These are phyloP conservation scores for Nemotelus nigrinus DNA, from an alignment of 2,888 invertebrate genomes.

Conservation along the genomic window DNA sequence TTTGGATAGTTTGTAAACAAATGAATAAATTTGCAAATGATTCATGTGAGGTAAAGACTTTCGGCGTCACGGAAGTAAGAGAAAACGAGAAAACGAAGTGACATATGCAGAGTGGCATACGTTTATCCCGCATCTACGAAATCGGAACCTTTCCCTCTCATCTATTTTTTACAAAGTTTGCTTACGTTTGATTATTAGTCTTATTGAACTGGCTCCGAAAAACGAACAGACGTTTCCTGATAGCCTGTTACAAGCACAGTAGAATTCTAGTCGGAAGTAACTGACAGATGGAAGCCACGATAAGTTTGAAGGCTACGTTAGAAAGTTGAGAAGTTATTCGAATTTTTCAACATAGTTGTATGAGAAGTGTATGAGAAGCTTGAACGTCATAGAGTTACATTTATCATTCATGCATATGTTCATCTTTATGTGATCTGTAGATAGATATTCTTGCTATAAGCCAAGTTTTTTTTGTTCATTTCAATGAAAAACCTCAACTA, in stretches of 20 bases:
- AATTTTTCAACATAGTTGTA: too few relatives aligned
- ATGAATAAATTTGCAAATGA: constrained; percentile 3
- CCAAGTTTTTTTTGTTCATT: too few relatives aligned
- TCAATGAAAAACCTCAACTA: too few relatives aligned
- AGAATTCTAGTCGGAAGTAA: background rate
- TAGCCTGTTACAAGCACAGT: background rate
- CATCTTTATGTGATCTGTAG: too few relatives aligned
- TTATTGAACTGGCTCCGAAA: background rate
- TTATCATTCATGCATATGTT: too few relatives aligned
- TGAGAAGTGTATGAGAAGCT: too few relatives aligned
- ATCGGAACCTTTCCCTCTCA: background rate
- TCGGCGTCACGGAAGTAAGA: background rate
- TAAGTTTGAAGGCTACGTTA: background rate
- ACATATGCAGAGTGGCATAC: background rate
- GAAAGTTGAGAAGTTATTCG: too few relatives aligned
- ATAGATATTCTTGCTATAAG: too few relatives aligned
- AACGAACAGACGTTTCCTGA: background rate
- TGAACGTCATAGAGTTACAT: too few relatives aligned
- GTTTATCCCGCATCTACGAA: background rate
- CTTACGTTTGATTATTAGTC: constrained; percentile 4
- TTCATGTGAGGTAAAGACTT: background rate
- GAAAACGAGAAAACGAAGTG: background rate
- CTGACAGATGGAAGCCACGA: background rate
- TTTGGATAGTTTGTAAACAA: constrained; percentile 19
- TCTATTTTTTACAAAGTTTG: background rate